Conservation (phyloP, 2,888 invertebrate genomes). For the Phengaris alcon region DNA sequence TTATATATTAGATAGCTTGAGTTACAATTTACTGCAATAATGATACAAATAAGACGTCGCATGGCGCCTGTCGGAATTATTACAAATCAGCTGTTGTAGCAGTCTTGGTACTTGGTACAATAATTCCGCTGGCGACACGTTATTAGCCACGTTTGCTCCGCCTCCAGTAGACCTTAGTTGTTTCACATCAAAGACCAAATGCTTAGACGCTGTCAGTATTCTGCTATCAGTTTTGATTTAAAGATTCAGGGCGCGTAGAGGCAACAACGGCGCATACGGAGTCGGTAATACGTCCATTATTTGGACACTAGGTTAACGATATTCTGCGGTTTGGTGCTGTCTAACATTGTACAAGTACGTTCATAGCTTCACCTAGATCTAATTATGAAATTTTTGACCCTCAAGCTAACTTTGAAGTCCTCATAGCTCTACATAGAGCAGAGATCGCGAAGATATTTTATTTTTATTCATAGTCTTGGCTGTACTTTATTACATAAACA, state of each 20-base stretch:
- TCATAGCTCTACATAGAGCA: too few relatives aligned
- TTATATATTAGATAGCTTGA: background rate
- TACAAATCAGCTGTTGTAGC: background rate
- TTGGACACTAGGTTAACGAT: conserved; percentile 12
- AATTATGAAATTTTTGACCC: too few relatives aligned
- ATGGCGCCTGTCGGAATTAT: background rate
- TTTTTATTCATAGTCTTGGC: too few relatives aligned
- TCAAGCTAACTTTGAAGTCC: too few relatives aligned
- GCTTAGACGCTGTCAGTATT: background rate
- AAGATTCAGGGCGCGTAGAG: conserved; percentile 10
- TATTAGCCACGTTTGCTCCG: too few relatives aligned
- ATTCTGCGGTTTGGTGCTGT: conserved; percentile 18
- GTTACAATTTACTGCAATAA: background rate
- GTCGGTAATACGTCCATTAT: conserved; percentile 10
- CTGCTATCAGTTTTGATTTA: background rate
- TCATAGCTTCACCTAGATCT: background rate
- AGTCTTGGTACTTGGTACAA: too few relatives aligned
- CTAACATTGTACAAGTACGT: background rate
- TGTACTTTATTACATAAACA: background rate
- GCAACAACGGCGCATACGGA: background rate
- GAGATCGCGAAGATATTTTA: too few relatives aligned
- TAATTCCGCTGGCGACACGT: too few relatives aligned
- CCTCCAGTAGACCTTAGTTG: background rate
- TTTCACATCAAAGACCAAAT: background rate
- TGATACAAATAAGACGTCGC: background rate